Percentiles rank a stretch among this genome's conserved stretches.
Conservation (phyloP, 2,888 invertebrate species). For the Mimumesa dahlbomi region DNA sequence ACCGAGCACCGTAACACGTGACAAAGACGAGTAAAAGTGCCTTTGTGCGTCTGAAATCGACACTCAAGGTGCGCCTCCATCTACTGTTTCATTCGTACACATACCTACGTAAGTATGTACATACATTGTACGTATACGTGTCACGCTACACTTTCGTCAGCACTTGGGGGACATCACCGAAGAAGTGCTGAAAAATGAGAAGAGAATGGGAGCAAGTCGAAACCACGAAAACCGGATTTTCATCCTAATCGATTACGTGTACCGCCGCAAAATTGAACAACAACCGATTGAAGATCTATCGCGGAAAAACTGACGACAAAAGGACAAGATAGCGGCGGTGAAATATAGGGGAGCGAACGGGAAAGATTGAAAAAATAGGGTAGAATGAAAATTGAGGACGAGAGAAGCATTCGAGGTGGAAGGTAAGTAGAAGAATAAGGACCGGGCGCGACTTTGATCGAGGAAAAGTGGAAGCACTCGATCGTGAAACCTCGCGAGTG, state of each 20-base stretch:
- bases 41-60: constrained; percentile 19
- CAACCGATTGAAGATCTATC: too few relatives aligned
- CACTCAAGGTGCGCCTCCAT: not conserved
- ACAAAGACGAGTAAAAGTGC: not conserved
- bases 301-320: too few relatives aligned
- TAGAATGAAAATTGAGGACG: constrained; percentile 25
- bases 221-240: too few relatives aligned
- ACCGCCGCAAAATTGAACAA: too few relatives aligned
- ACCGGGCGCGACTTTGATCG: constrained; percentile 71
- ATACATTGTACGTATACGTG: not conserved
- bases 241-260: too few relatives aligned
- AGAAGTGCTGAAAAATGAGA: not conserved
- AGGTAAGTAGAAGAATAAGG: constrained; percentile 44
- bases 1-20: not conserved
- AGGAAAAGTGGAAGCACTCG: constrained; percentile 72
- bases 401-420: constrained; percentile 31
- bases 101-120: not conserved
- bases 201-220: too few relatives aligned
- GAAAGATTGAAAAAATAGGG: constrained; percentile 12
- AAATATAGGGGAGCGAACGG: constrained; percentile 20
- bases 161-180: constrained; percentile 2
- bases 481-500: constrained; percentile 71
- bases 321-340: not conserved
- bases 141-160: not conserved
- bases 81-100: not conserved